Evolutionary conservation across 1,140 invertebrate species (phyloP).

Genomic region (Drosophila nebulosa): DNA sequence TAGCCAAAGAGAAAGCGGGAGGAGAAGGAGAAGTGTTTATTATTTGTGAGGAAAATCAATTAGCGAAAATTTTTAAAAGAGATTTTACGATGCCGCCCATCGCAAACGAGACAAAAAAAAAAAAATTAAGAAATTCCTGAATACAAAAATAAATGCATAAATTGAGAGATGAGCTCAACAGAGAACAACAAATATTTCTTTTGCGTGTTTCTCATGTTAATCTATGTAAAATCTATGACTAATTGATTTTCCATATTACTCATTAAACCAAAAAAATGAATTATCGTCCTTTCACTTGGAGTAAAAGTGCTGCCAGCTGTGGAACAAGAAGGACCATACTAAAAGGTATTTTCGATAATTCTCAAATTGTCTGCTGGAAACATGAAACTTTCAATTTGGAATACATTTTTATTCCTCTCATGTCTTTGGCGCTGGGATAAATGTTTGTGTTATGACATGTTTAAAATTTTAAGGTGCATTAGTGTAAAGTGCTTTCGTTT

Average conservation of each 20-base stretch:
- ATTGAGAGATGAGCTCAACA: not conserved
- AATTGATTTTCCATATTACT: not conserved
- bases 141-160: not conserved
- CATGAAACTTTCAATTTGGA: constrained; percentile 13
- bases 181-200: not conserved
- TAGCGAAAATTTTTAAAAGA: constrained; percentile 34
- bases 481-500: constrained; percentile 74
- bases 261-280: not conserved
- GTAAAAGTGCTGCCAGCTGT: not conserved
- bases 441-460: constrained; percentile 78
- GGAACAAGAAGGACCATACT: not conserved
- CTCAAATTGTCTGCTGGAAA: not conserved
- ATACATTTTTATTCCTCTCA: constrained; percentile 36
- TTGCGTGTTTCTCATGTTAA: not conserved
- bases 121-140: not conserved
- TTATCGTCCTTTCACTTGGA: too few relatives aligned
- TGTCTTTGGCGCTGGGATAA: constrained; percentile 54
- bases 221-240: not conserved
- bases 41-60: constrained; percentile 67
- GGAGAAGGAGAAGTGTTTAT: constrained; percentile 45
- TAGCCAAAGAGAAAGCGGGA: not conserved
- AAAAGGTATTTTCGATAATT: too few relatives aligned
- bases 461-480: constrained; percentile 78
- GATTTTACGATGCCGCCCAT: not conserved
- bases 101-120: not conserved